phyloP scores from a whole-genome alignment of 2,113 vertebrate species.

The Paracanthobrama guichenoti region DNA sequence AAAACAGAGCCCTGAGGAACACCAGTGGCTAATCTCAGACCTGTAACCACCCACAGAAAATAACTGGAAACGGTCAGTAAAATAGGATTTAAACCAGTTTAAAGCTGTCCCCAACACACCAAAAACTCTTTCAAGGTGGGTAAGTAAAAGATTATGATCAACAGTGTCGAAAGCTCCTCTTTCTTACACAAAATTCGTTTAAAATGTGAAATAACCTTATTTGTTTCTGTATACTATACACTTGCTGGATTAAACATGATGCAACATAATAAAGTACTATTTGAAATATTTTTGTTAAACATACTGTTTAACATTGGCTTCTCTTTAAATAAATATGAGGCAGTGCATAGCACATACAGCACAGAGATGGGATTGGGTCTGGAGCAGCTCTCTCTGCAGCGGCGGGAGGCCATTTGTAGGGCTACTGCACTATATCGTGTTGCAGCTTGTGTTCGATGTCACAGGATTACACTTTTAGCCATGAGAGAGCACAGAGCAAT shows the following conservation, averaged over 20 bases:
- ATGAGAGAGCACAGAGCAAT: constrained; percentile 39
- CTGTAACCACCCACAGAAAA: too few species aligned
- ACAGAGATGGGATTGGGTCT: background rate
- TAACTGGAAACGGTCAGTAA: too few species aligned
- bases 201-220: background rate
- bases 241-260: background rate
- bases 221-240: background rate
- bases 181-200: too few species aligned
- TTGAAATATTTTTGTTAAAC: background rate
- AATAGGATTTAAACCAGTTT: too few species aligned
- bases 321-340: background rate
- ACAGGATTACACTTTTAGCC: constrained; percentile 51
- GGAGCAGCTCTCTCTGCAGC: background rate
- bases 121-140: too few species aligned
- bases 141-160: too few species aligned
- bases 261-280: background rate
- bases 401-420: constrained; percentile 32
- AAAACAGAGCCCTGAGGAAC: too few species aligned
- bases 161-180: too few species aligned
- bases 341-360: background rate
- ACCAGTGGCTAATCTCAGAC: too few species aligned
- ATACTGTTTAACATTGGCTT: background rate
- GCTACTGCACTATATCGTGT: constrained; percentile 24
- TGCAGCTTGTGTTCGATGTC: constrained; percentile 50
- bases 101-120: too few species aligned